phyloP scores from a whole-genome alignment of 2,888 invertebrate species.

The Steromphala cineraria region DNA sequence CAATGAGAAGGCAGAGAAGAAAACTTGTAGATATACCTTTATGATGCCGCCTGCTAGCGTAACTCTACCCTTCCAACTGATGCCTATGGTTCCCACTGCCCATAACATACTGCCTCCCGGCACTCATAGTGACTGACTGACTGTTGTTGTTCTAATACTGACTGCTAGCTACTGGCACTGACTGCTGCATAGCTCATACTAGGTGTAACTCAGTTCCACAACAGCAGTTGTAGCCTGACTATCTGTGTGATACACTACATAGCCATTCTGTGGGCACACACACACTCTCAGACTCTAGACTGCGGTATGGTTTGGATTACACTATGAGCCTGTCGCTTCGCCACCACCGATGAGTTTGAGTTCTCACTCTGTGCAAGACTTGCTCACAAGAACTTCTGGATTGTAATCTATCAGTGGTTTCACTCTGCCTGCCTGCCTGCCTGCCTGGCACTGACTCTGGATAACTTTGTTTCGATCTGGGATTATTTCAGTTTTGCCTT shows the following conservation, averaged over 20 bases:
- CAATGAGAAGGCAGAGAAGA: neutral
- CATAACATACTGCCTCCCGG: too few relatives aligned
- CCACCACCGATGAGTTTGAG: too few relatives aligned
- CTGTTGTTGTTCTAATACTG: too few relatives aligned
- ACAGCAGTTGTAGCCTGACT: neutral
- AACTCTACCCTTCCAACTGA: neutral
- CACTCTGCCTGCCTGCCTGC: neutral
- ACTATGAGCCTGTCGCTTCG: neutral
- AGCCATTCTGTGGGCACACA: too few relatives aligned
- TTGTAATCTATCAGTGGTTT: neutral
- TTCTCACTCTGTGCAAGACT: too few relatives aligned
- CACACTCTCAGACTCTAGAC: neutral
- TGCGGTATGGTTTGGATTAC: neutral
- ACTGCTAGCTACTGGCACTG: neutral
- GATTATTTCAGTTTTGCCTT: neutral
- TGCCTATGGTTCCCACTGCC: neutral
- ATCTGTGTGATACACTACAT: neutral
- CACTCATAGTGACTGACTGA: too few relatives aligned
- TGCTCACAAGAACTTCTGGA: neutral
- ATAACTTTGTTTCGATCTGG: neutral
- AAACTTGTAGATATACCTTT: neutral
- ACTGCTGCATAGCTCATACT: neutral
- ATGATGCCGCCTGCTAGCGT: neutral
- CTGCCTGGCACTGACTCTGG: constrained; percentile 2
- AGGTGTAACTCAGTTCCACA: neutral